Evolutionary conservation across 2,888 invertebrate genomes (phyloP).

Genomic region (Melolontha melolontha): DNA sequence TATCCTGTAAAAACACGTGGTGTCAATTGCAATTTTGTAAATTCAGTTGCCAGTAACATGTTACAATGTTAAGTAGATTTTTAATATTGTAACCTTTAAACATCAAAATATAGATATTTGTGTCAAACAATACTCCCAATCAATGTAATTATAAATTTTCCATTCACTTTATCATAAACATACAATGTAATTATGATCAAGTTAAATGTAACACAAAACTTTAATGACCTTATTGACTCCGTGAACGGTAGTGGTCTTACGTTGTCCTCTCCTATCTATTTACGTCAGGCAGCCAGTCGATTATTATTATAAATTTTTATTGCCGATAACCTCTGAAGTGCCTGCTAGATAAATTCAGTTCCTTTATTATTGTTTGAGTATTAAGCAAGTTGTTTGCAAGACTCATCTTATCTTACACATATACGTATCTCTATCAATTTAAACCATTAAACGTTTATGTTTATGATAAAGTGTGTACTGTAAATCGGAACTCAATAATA

Average conservation of each 20-base stretch:
- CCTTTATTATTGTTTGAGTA: conserved; percentile 44
- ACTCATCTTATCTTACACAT: conserved; percentile 24
- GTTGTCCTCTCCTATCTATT: conserved; percentile 25
- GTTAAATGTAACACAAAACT: conserved; percentile 29
- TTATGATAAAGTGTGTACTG: too few species aligned
- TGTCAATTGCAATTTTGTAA: too few species aligned
- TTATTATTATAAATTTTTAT: conserved; percentile 39
- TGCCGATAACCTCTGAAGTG: conserved; percentile 45
- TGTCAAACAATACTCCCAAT: too few species aligned
- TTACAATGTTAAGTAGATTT: too few species aligned
- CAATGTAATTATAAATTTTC: too few species aligned
- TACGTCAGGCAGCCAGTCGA: conserved; percentile 33
- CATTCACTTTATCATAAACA: too few species aligned
- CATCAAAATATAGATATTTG: too few species aligned
- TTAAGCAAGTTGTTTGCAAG: conserved; percentile 41
- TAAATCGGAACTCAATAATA: too few species aligned
- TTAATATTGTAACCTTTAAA: too few species aligned
- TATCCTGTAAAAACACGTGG: too few species aligned
- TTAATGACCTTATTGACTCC: conserved; percentile 32
- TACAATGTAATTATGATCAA: conserved; percentile 14
- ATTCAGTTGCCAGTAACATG: too few species aligned
- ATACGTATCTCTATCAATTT: conserved; percentile 24
- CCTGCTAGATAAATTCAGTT: conserved; percentile 36
- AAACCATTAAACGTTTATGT: conserved; percentile 19
- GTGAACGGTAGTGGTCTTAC: conserved; percentile 23